These are phyloP conservation scores for Meghimatium bilineatum DNA, from an alignment of 2,888 invertebrate genomes.

Conservation along the genomic window DNA sequence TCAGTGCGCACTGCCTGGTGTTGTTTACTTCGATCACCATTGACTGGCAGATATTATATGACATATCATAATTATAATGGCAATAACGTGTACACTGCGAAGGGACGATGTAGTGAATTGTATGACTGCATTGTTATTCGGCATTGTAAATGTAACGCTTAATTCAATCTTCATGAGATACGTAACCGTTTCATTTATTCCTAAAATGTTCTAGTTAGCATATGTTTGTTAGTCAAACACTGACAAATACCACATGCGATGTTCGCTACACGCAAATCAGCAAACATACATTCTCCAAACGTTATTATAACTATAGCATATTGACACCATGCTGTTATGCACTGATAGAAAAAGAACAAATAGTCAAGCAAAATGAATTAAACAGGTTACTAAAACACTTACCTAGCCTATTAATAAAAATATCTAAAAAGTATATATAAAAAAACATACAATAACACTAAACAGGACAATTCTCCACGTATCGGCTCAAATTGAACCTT, in stretches of 20 bases:
- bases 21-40: not conserved
- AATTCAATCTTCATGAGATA: not conserved
- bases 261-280: not conserved
- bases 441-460: too few species aligned
- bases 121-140: not conserved
- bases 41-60: not conserved
- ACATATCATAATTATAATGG: slow-evolving; percentile 10
- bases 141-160: not conserved
- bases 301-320: too few species aligned
- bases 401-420: too few species aligned
- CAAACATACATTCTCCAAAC: not conserved
- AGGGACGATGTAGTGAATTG: not conserved
- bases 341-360: too few species aligned
- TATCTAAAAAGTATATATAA: too few species aligned
- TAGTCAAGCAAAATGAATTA: too few species aligned
- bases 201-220: not conserved
- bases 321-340: too few species aligned
- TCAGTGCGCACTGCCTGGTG: not conserved
- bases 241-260: not conserved
- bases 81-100: not conserved
- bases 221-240: not conserved
- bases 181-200: not conserved
- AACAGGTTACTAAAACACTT: too few species aligned
- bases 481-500: too few species aligned
- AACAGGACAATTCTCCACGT: too few species aligned